Conservation (phyloP, 2,888 invertebrate genomes). For the Leptinotarsa tumamoca region DNA sequence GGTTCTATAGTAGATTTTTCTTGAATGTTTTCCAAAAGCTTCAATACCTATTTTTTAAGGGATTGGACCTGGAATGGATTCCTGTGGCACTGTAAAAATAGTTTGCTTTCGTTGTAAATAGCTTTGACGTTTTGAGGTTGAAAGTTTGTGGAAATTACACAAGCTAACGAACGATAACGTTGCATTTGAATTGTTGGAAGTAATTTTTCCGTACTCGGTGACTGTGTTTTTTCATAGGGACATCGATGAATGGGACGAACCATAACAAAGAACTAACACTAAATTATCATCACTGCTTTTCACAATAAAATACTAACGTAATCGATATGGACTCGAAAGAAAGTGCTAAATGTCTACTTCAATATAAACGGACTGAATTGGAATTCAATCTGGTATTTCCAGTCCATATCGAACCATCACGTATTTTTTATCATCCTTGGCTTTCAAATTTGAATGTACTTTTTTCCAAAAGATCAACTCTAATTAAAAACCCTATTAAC, state of each 20-base stretch:
- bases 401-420: background rate
- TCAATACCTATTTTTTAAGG: too few species aligned
- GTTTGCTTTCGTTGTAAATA: too few species aligned
- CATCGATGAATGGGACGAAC: background rate
- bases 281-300: background rate
- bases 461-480: background rate
- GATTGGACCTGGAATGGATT: too few species aligned
- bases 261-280: background rate
- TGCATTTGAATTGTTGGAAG: too few species aligned
- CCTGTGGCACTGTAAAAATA: too few species aligned
- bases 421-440: background rate
- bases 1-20: too few species aligned
- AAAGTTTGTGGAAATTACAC: too few species aligned
- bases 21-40: too few species aligned
- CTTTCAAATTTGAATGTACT: background rate
- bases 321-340: background rate
- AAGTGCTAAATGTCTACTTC: background rate
- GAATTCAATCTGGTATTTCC: background rate
- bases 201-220: background rate
- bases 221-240: slow-evolving; percentile 16
- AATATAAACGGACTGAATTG: background rate
- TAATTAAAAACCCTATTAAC: background rate
- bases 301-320: background rate
- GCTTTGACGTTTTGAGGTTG: too few species aligned
- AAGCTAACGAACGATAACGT: too few species aligned